Evolutionary conservation across 2,797 vertebrate species (phyloP).

Genomic region (Ara ararauna): DNA sequence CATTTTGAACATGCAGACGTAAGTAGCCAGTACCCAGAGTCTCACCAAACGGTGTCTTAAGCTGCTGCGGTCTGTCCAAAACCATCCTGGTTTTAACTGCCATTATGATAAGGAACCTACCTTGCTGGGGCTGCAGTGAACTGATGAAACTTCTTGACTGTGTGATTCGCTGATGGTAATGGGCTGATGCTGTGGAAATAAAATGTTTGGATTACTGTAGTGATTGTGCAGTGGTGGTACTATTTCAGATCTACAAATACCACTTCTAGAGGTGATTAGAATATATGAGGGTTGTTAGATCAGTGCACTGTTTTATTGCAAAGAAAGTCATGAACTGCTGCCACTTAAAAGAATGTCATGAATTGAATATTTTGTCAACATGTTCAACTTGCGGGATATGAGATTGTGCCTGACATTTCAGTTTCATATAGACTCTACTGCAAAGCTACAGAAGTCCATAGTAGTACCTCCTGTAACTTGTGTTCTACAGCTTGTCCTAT

Average conservation of each 20-base stretch:
- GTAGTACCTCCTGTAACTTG: neutral
- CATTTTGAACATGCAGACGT: neutral
- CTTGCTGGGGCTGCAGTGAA: neutral
- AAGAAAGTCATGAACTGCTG: neutral
- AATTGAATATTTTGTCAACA: neutral
- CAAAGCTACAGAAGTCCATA: neutral
- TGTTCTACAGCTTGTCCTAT: neutral
- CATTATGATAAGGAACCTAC: neutral
- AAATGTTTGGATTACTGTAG: neutral
- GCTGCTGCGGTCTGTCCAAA: neutral
- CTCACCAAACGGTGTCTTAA: neutral
- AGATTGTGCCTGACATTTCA: neutral
- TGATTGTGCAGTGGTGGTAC: neutral
- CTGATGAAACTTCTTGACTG: neutral
- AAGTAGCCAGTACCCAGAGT: neutral
- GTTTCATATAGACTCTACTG: neutral
- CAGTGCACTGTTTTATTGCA: neutral
- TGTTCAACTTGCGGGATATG: neutral
- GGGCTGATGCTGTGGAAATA: neutral
- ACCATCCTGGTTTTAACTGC: neutral
- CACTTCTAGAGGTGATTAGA: neutral
- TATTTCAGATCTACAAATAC: neutral
- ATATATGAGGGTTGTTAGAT: neutral
- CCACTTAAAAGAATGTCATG: neutral
- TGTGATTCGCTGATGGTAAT: neutral